Evolutionary conservation across 2,113 vertebrate species (phyloP).

Genomic region (Pangasianodon gigas): DNA sequence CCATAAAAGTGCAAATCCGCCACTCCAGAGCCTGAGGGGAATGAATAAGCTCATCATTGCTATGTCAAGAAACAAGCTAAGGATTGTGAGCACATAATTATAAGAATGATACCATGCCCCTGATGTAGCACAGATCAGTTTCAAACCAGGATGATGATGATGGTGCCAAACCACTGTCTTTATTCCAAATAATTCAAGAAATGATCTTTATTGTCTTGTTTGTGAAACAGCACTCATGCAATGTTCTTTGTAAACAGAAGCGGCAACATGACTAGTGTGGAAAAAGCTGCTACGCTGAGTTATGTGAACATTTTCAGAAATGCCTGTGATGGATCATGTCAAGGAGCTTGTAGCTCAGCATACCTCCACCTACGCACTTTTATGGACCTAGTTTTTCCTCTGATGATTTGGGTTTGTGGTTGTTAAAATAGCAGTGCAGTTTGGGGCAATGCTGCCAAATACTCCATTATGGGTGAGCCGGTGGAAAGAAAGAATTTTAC

Average conservation of each 20-base stretch:
- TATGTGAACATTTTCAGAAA: conserved; percentile 37
- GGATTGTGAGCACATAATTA: conserved; percentile 20
- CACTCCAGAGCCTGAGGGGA: conserved; percentile 3
- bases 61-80: conserved; percentile 24
- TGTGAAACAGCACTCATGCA: conserved; percentile 30
- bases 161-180: conserved; percentile 31
- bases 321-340: conserved; percentile 35
- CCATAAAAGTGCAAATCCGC: conserved; percentile 16
- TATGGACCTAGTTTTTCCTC: conserved; percentile 46
- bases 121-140: conserved; percentile 11
- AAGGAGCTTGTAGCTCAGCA: conserved; percentile 49
- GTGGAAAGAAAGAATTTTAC: conserved; percentile 38
- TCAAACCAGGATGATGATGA: conserved; percentile 15
- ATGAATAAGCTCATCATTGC: conserved; percentile 15
- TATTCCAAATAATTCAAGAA: conserved; percentile 11
- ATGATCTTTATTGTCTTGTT: conserved; percentile 33
- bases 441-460: conserved; percentile 49
- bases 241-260: conserved; percentile 37
- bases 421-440: conserved; percentile 51
- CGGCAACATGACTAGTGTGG: conserved; percentile 17
- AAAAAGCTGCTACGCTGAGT: conserved; percentile 12
- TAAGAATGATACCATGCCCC: conserved; percentile 2
- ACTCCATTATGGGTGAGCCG: conserved; percentile 49
- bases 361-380: conserved; percentile 40
- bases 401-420: conserved; percentile 50